Evolutionary conservation across 2,113 vertebrate species (phyloP).

Genomic region (Barnardius zonarius): DNA sequence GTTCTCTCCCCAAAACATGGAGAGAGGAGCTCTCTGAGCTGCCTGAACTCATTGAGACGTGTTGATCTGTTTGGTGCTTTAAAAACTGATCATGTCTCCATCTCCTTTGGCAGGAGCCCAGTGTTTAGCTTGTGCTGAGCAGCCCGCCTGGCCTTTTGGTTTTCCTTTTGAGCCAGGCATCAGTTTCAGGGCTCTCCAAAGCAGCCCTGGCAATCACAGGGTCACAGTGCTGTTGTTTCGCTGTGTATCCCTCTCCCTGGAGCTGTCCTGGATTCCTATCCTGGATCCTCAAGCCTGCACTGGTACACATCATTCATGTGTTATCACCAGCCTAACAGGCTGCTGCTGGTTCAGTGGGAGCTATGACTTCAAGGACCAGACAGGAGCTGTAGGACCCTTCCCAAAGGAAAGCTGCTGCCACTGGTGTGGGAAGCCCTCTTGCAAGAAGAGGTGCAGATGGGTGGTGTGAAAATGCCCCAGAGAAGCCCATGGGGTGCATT

Average conservation of each 20-base stretch:
- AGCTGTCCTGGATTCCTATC: not conserved
- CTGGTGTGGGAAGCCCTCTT: not conserved
- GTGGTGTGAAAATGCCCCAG: not conserved
- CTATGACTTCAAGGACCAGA: not conserved
- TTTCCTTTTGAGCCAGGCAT: not conserved
- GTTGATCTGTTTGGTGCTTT: not conserved
- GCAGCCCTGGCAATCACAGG: no score
- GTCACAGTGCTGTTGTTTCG: not conserved
- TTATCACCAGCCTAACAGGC: not conserved
- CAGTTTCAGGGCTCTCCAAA: no score
- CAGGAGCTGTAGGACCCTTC: not conserved
- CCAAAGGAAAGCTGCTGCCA: not conserved
- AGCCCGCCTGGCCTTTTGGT: accelerated
- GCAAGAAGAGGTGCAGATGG: not conserved
- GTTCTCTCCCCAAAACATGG: not conserved
- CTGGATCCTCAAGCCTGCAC: not conserved
- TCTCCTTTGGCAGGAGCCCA: not conserved
- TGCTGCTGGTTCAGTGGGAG: not conserved
- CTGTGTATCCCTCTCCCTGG: not conserved
- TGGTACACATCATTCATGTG: not conserved
- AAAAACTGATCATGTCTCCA: accelerated
- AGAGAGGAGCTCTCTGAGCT: not conserved
- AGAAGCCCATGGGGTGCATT: not conserved
- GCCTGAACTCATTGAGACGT: accelerated
- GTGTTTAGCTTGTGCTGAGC: not conserved